These are phyloP conservation scores for Sisyra nigra DNA, from an alignment of 2,888 invertebrate species.

Conservation along the genomic window DNA sequence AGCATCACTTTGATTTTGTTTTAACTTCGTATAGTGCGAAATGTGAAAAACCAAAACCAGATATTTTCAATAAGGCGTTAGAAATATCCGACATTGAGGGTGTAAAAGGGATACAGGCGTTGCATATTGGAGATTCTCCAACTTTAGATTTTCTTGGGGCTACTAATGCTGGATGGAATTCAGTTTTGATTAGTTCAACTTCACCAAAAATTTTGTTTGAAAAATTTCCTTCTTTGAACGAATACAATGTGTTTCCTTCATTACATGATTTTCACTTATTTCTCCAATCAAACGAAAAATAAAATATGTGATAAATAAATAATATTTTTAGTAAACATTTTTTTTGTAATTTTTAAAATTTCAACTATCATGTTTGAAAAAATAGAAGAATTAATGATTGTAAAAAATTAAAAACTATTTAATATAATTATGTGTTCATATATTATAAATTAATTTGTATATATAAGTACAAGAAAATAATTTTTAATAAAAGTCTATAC, in stretches of 20 bases:
- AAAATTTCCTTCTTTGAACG: neutral
- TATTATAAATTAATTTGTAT: too few species aligned
- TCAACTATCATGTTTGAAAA: neutral
- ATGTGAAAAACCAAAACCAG: slow-evolving; percentile 54
- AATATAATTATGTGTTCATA: neutral
- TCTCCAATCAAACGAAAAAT: neutral
- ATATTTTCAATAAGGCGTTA: slow-evolving; percentile 53
- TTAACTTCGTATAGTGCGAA: slow-evolving; percentile 61
- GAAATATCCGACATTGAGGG: slow-evolving; percentile 25
- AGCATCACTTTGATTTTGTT: slow-evolving; percentile 62
- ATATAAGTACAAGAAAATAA: too few species aligned
- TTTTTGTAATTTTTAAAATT: neutral
- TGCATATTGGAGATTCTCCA: slow-evolving; percentile 72
- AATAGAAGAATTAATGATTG: too few species aligned
- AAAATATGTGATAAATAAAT: neutral
- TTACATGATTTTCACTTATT: neutral
- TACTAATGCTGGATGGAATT: slow-evolving; percentile 57
- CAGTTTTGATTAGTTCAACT: slow-evolving; percentile 27
- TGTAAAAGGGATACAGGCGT: slow-evolving; percentile 41
- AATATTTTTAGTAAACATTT: neutral
- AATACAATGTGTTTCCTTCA: neutral
- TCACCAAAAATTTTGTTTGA: neutral
- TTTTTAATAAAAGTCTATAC: too few species aligned
- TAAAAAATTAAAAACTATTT: neutral
- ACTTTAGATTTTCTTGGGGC: slow-evolving; percentile 67